phyloP scores from a whole-genome alignment of 2,113 vertebrate genomes.

The Ovibos moschatus region DNA sequence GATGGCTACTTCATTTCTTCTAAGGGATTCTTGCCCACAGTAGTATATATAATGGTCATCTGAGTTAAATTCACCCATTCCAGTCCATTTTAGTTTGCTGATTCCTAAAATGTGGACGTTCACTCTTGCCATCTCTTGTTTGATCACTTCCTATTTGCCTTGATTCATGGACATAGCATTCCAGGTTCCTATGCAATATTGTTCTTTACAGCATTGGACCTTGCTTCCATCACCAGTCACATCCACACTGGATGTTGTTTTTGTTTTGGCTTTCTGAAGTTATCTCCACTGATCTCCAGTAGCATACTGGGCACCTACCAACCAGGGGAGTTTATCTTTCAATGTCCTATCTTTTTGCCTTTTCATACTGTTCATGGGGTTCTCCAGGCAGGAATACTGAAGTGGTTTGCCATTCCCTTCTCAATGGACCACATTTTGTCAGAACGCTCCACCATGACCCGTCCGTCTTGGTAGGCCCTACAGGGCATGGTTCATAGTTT shows the following conservation, averaged over 20 bases:
- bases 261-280: neutral
- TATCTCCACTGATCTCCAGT: neutral
- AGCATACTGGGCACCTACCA: neutral
- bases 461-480: neutral
- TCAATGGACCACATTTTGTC: neutral
- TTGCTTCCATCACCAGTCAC: too few species aligned
- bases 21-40: too few species aligned
- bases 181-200: too few species aligned
- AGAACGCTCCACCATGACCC: neutral
- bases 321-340: neutral
- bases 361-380: neutral
- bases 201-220: too few species aligned
- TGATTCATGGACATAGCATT: too few species aligned
- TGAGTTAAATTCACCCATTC: too few species aligned
- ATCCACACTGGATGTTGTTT: neutral
- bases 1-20: neutral
- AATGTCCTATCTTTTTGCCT: neutral
- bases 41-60: too few species aligned
- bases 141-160: too few species aligned
- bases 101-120: too few species aligned
- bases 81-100: too few species aligned
- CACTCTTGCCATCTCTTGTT: too few species aligned
- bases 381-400: neutral
- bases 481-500: neutral
- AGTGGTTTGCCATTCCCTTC: neutral